phyloP scores from a whole-genome alignment of 2,113 vertebrate species.

The Pan paniscus region DNA sequence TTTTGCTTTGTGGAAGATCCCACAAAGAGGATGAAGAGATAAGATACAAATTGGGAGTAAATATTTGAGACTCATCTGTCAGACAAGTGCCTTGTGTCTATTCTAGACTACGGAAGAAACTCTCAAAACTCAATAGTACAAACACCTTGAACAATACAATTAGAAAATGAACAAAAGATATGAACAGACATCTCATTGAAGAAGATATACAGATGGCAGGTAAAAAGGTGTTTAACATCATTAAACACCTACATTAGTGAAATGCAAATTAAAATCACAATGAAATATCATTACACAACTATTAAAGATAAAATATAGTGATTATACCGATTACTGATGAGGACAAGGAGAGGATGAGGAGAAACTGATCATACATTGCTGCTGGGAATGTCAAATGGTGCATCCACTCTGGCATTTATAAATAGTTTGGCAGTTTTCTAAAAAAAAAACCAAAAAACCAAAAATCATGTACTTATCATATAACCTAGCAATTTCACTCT shows the following conservation, averaged over 20 bases:
- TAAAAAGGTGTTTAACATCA: neutral
- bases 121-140: neutral
- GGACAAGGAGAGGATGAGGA: too few species aligned
- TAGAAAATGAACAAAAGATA: neutral
- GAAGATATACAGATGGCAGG: neutral
- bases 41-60: neutral
- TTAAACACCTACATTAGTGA: neutral
- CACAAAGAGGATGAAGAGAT: neutral
- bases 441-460: neutral
- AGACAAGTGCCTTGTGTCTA: neutral
- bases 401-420: neutral
- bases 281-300: neutral
- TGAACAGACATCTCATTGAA: neutral
- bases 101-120: neutral
- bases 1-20: neutral
- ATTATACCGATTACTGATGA: neutral
- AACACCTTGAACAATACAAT: neutral
- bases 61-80: neutral
- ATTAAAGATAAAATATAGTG: neutral
- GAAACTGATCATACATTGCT: accelerated
- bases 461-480: neutral
- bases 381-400: neutral
- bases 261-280: neutral
- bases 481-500: neutral
- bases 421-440: neutral